Conservation (phyloP, 2,888 invertebrate species). For the Sussaba pulchella region DNA sequence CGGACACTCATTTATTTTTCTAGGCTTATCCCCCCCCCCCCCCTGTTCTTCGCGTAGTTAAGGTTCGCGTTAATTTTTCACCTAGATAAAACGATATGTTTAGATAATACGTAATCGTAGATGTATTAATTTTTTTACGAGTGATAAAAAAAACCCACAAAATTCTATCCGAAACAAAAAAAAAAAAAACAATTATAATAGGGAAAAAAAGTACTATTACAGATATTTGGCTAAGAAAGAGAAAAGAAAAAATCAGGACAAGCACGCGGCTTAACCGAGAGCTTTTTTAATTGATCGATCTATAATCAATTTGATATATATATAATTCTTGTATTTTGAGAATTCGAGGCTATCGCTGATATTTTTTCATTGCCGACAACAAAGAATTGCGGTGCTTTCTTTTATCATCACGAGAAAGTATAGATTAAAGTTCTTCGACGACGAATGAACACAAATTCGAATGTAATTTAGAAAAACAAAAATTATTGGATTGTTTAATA, state of each 20-base stretch:
- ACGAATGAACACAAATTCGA: background rate
- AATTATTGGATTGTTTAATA: too few species aligned
- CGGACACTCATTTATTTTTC: constrained; percentile 62
- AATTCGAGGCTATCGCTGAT: constrained; percentile 54
- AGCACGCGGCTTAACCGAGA: constrained; percentile 8
- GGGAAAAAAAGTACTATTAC: constrained; percentile 37
- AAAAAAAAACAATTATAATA: constrained; percentile 43
- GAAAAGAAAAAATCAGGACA: constrained; percentile 14
- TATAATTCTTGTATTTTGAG: constrained; percentile 40
- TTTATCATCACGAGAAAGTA: constrained; percentile 33
- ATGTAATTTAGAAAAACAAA: too few species aligned
- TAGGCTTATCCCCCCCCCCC: constrained; percentile 8
- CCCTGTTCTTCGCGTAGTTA: constrained; percentile 50
- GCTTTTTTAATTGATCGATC: constrained; percentile 33
- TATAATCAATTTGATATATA: constrained; percentile 48
- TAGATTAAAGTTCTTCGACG: constrained; percentile 16
- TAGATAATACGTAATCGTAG: constrained; percentile 50
- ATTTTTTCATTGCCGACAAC: constrained; percentile 50
- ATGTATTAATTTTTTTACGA: constrained; percentile 65
- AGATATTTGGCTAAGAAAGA: constrained; percentile 44
- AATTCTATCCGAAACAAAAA: constrained; percentile 30
- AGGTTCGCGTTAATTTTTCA: constrained; percentile 66
- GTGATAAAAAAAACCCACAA: constrained; percentile 43
- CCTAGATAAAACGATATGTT: constrained; percentile 64
- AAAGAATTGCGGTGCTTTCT: constrained; percentile 23